Evolutionary conservation across 2,113 vertebrate genomes (phyloP), one percentile per base, ranked within the genome.

Genomic region (Antechinus stuartii): DNA sequence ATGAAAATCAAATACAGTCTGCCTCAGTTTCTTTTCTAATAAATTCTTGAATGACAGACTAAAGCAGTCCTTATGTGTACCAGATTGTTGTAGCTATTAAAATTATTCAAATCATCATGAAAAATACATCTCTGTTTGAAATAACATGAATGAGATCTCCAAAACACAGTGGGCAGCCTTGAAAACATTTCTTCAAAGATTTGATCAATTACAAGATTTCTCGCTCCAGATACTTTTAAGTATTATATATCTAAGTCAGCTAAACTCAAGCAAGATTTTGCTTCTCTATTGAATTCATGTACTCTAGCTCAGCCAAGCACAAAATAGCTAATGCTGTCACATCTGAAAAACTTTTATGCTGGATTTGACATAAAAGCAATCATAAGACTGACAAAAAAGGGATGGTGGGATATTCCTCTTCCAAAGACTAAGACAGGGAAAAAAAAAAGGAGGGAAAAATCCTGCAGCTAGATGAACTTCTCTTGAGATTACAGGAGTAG

Each of bases 301-400:
- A 97, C 96, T 90, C 90, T 97, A 98, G 98, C 95, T 98, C 95
- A 98, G 97, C 95, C 93, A 98, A 98, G 97, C 97, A 98, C 93
- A 96, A 95, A 98, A 98, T 95, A 98, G 97, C 96, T 98, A 98
- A 98, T 97, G 96, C 97, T 53, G 93, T 98, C 97, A 98, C 90
- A 23, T 97, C 90, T 97, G 96, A 98, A 97, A 97, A 96, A 96
- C 92, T 98, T 98, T 98, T 97, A 98, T 96, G 96, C 97, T 96
- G 95, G 95, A 98, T 97, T 98, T 98, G 98, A 98, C 98, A 98
- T 94, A 97, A 98, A 92, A 94, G 89, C 94, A 98, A 98, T 98
- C 98, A 98, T 96, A 97, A 97, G 91, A 54, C 93, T 97, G 95
- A 98, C 91, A 97, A 97, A 98, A 91, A 96, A 46, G 12, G 30